Conservation (phyloP, 2,888 invertebrate genomes). For the Graphium colonna region DNA sequence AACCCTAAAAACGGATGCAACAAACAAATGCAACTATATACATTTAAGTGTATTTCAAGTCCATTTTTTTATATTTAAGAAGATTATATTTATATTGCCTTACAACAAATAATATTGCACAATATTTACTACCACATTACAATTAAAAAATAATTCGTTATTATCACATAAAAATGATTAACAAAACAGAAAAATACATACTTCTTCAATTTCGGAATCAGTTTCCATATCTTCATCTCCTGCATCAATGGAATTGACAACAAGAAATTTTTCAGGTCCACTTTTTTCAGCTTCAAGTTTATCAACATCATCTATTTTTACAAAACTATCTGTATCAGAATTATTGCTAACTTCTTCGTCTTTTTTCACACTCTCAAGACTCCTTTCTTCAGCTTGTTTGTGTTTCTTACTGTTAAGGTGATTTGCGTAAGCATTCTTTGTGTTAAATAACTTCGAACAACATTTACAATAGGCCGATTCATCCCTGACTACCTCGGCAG, state of each 20-base stretch:
- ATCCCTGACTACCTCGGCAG: conserved; percentile 69
- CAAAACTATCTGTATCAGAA: conserved; percentile 67
- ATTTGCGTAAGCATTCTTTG: conserved; percentile 91
- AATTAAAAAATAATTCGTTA: no score
- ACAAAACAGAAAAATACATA: conserved; percentile 30
- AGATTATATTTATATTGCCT: no score
- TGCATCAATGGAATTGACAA: conserved; percentile 54
- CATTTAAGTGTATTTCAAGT: no score
- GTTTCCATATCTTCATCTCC: conserved; percentile 65
- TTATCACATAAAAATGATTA: neutral
- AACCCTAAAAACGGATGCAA: no score
- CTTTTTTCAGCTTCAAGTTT: conserved; percentile 3
- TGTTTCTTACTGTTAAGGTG: conserved; percentile 97
- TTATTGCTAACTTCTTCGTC: conserved; percentile 55
- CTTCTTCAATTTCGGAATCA: conserved; percentile 71
- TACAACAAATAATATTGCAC: no score
- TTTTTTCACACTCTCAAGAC: conserved; percentile 33
- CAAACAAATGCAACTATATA: no score
- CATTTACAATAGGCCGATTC: conserved; percentile 83
- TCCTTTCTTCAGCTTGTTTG: conserved; percentile 67
- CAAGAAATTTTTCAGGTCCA: conserved; percentile 59
- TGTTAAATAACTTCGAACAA: conserved; percentile 92
- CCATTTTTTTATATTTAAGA: no score
- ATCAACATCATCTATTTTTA: conserved; percentile 49
- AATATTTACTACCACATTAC: no score